phyloP scores from a whole-genome alignment of 64 coral and sea anemone species.

The Acropora tenuis region DNA sequence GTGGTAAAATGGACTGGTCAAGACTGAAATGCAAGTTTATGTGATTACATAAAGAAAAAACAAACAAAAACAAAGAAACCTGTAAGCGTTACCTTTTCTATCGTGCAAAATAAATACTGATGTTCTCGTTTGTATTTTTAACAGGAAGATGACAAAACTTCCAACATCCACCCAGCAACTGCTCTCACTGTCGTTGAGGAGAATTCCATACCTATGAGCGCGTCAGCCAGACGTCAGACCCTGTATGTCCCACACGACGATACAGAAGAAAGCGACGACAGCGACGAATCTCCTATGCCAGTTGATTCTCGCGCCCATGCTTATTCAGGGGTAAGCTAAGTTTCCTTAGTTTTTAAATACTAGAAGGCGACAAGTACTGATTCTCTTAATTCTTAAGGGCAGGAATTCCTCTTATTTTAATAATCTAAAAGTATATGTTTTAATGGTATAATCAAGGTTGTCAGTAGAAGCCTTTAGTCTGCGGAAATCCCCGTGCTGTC shows the following conservation, averaged over 20 bases:
- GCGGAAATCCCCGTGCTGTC: too few relatives aligned
- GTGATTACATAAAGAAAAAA: neutral
- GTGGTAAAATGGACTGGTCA: neutral
- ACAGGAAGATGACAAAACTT: neutral
- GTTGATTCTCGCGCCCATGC: neutral
- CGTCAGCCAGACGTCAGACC: neutral
- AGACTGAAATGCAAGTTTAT: conserved; percentile 11
- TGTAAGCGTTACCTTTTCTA: neutral
- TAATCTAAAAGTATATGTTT: too few relatives aligned
- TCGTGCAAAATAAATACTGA: neutral
- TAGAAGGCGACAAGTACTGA: too few relatives aligned
- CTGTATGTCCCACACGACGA: neutral
- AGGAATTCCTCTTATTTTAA: too few relatives aligned
- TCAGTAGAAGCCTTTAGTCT: too few relatives aligned
- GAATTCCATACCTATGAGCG: neutral
- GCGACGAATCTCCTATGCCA: neutral
- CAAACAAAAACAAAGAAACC: neutral
- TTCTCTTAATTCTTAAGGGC: too few relatives aligned
- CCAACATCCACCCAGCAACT: neutral
- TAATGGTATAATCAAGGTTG: too few relatives aligned
- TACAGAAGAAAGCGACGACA: conserved; percentile 12
- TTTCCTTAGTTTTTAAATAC: too few relatives aligned
- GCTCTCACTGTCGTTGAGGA: neutral
- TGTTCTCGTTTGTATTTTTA: neutral
- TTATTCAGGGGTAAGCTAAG: too few relatives aligned